Conservation (phyloP, 2,797 vertebrate species). For the Diplodus sargus region DNA sequence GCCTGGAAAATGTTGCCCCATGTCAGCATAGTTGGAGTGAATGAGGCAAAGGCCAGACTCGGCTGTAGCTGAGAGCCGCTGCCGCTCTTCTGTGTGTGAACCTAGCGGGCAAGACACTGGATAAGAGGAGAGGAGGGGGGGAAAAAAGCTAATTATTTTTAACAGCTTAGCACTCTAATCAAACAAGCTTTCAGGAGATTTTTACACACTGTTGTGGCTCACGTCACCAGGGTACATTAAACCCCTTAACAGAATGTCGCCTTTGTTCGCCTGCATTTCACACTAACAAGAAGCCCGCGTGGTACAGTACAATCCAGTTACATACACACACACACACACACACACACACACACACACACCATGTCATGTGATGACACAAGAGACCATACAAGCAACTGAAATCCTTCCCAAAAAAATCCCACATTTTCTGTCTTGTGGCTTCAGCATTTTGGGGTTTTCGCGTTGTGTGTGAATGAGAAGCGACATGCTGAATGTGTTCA, state of each 20-base stretch:
- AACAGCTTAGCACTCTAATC: conserved; percentile 89
- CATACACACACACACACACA: conserved; percentile 49
- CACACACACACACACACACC: conserved; percentile 37
- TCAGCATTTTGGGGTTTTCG: conserved; percentile 8
- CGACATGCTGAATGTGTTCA: conserved; percentile 2
- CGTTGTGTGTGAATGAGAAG: conserved; percentile 17
- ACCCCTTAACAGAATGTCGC: conserved; percentile 84
- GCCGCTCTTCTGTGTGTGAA: conserved; percentile 56
- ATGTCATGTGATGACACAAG: conserved; percentile 67
- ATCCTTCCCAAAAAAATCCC: rapidly evolving
- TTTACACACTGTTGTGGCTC: conserved; percentile 81
- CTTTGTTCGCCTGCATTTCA: conserved; percentile 86
- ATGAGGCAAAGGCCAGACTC: conserved; percentile 63
- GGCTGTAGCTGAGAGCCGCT: conserved; percentile 44
- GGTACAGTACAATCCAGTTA: conserved; percentile 62
- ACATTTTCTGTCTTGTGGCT: conserved; percentile 24
- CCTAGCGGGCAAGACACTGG: conserved; percentile 42
- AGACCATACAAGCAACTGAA: conserved; percentile 38
- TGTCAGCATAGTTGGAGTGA: conserved; percentile 63
- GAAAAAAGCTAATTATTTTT: conserved; percentile 91
- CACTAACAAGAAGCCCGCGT: conserved; percentile 76
- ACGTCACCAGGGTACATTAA: conserved; percentile 82
- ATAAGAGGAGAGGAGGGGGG: conserved; percentile 32
- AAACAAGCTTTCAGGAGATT: conserved; percentile 86
- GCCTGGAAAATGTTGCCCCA: conserved; percentile 71